Conservation (phyloP, 2,113 vertebrate species). For the Martes martes region DNA sequence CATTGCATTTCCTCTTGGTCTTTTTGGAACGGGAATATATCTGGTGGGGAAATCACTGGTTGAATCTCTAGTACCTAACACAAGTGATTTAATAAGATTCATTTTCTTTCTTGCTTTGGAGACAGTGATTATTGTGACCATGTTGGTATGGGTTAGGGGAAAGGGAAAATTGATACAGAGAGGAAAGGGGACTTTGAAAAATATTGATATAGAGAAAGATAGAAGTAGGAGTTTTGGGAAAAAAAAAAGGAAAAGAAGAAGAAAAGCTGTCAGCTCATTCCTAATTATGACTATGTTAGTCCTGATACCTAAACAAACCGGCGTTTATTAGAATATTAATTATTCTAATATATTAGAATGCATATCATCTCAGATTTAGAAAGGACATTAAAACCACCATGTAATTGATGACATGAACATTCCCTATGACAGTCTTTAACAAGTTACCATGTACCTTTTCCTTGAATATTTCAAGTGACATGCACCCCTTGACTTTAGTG, state of each 20-base stretch:
- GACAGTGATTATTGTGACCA: background rate
- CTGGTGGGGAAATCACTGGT: background rate
- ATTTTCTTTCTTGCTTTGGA: background rate
- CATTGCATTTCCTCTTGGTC: background rate
- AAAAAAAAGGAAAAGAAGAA: background rate
- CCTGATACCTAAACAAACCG: background rate
- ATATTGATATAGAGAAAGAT: background rate
- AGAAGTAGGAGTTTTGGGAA: background rate
- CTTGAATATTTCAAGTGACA: background rate
- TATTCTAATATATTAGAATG: background rate
- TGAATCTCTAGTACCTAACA: background rate
- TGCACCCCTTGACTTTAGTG: background rate
- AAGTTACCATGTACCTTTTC: background rate
- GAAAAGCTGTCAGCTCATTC: background rate
- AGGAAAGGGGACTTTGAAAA: background rate
- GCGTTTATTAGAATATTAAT: too few relatives aligned
- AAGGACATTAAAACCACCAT: background rate
- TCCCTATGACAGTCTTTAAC: background rate
- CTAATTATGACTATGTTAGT: background rate
- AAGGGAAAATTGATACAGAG: background rate
- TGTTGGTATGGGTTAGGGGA: background rate
- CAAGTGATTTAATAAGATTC: background rate
- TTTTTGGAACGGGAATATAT: background rate
- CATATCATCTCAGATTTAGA: background rate
- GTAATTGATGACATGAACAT: background rate